Base-by-base conservation (phyloP, 2,797 vertebrate species). In the Syndactyla subalaris region DNA sequence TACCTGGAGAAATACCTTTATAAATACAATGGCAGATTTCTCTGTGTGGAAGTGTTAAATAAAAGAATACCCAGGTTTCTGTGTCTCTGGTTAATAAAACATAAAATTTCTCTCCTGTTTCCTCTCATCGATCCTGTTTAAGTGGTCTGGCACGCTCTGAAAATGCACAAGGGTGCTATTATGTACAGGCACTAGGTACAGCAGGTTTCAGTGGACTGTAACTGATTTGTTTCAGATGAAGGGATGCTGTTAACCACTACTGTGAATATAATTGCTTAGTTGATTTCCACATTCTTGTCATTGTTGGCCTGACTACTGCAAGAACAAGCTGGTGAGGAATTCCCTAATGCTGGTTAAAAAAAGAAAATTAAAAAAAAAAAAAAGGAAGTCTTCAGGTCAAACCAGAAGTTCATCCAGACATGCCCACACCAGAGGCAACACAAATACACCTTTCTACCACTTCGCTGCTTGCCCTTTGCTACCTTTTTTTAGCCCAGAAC, bases 161-260 rank as follows among this genome's bases (percentile, higher is more conserved):
- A 93, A 92, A 94, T 14, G 34, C 74, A 89, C 90, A 95, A 95
- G 90, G 65, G 84, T n/a, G 79, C 77, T 68, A 94, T 96, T 97
- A 93, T 97, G 84, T 67, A 70, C 49, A 59, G 1, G 10, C 86
- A 67, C 55, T 85, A 95, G 95, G 95, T 95, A 87, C 86, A 90
- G 78, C 96, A 93, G 92, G 88, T 97, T 96, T 94, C 95, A 95
- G 78, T 95, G 96, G 92, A 91, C 94, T 97, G 93, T 95, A 97
- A 95, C 92, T 93, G 95, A 95, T 95, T 97, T 95, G 93, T 96
- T 95, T 95, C 94, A 94, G 95, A 95, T 76, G 94, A 97, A 95
- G 94, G 83, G 94, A 95, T 95, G 93, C 95, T 93, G 94, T 95
- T 96, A 49, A 95, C 90, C 86, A 96, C 91, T 67, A 87, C 95